These are phyloP conservation scores for Pantherophis vulpinus DNA, from an alignment of 2,797 vertebrate genomes.

Conservation along the genomic window DNA sequence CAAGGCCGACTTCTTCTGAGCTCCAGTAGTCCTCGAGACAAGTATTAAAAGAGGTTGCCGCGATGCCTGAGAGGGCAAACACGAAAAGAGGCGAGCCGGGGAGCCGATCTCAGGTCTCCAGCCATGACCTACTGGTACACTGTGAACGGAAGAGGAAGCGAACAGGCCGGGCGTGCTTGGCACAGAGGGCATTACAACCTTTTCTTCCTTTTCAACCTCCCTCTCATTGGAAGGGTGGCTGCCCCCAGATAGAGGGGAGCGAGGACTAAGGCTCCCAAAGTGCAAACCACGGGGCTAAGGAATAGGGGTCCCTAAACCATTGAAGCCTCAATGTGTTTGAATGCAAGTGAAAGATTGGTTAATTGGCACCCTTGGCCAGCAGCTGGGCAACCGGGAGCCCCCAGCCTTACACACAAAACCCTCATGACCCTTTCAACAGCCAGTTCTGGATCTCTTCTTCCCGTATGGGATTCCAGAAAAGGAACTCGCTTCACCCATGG, in stretches of 20 bases:
- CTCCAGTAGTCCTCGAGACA: not conserved
- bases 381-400: not conserved
- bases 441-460: not conserved
- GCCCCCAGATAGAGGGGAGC: not conserved
- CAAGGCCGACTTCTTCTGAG: not conserved
- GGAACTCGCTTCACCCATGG: not conserved
- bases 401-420: not conserved
- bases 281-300: not conserved
- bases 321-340: not conserved
- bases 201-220: not conserved
- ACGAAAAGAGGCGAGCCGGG: not conserved
- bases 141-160: not conserved
- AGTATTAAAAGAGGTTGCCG: no score
- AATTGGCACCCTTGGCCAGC: not conserved
- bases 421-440: not conserved
- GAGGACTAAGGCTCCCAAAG: not conserved
- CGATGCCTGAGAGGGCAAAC: not conserved
- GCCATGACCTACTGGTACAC: constrained; percentile 12
- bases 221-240: not conserved
- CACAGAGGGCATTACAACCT: not conserved
- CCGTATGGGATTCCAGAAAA: not conserved
- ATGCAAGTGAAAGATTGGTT: not conserved
- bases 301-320: not conserved
- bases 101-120: not conserved
- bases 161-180: not conserved